Percentiles rank a stretch among this genome's conserved stretches.
phyloP scores from a whole-genome alignment of 2,888 invertebrate genomes.

The Cyaniris semiargus region DNA sequence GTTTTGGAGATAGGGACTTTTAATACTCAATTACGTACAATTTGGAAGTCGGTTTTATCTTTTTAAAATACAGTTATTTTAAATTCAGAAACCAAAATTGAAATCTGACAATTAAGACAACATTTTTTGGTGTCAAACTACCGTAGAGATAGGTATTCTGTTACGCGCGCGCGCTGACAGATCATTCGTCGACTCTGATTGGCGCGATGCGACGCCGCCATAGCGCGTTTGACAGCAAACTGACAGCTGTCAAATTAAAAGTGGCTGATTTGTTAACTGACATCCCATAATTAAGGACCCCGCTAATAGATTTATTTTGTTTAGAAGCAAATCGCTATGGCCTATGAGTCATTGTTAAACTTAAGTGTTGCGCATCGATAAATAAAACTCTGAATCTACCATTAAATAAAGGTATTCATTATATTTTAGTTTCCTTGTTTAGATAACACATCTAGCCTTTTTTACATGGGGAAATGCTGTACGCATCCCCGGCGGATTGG shows the following conservation, averaged over 20 bases:
- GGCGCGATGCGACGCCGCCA: conserved; percentile 60
- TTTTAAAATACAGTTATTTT: background rate
- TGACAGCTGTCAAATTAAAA: conserved; percentile 68
- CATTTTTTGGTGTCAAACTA: background rate
- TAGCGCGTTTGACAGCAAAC: conserved; percentile 55
- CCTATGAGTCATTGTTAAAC: conserved; percentile 1
- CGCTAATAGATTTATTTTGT: conserved; percentile 37
- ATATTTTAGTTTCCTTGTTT: background rate
- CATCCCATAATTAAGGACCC: conserved; percentile 54
- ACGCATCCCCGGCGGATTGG: too few relatives aligned
- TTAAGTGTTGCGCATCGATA: background rate
- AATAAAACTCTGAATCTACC: background rate
- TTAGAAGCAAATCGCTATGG: background rate
- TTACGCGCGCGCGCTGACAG: conserved; percentile 49
- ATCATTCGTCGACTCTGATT: conserved; percentile 70
- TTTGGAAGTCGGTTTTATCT: too few relatives aligned
- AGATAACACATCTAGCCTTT: too few relatives aligned
- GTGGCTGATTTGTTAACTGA: conserved; percentile 62
- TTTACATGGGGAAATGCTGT: too few relatives aligned
- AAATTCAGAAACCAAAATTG: background rate
- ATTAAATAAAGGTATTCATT: background rate
- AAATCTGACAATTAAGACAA: background rate
- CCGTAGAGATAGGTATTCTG: background rate
- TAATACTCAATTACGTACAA: too few relatives aligned
- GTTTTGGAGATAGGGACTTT: too few relatives aligned